Conservation (phyloP, 2,797 vertebrate genomes). For the Phrynocephalus forsythii region DNA sequence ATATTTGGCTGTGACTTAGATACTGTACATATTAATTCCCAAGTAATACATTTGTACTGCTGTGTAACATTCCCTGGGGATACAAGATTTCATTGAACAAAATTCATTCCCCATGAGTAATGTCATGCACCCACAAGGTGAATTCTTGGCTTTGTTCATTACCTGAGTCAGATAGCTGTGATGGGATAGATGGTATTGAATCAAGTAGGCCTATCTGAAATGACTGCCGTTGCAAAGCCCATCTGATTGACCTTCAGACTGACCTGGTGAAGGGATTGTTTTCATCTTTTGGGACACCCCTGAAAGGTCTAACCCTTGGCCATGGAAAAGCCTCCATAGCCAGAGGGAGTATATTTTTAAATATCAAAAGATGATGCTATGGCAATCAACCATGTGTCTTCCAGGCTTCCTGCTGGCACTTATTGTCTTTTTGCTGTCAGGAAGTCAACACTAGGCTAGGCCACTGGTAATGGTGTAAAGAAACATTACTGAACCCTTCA, state of each 20-base stretch:
- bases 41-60: slow-evolving; percentile 72
- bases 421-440: not conserved
- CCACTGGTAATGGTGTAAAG: not conserved
- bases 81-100: slow-evolving; percentile 72
- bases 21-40: slow-evolving; percentile 72
- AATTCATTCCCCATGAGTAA: slow-evolving; percentile 71
- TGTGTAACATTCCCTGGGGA: slow-evolving; percentile 73
- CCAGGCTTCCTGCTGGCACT: too few species aligned
- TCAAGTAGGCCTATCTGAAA: not conserved
- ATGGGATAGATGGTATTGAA: slow-evolving; percentile 41
- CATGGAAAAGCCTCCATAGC: not conserved
- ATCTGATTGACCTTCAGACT: not conserved
- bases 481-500: not conserved
- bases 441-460: not conserved
- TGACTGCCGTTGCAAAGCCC: too few species aligned
- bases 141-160: slow-evolving; percentile 74
- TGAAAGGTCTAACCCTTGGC: too few species aligned
- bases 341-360: not conserved
- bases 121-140: slow-evolving; percentile 71
- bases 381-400: not conserved
- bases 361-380: not conserved
- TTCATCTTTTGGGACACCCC: too few species aligned
- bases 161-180: slow-evolving; percentile 59
- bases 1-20: slow-evolving; percentile 74
- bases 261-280: not conserved